Evolutionary conservation across 92 coral and sea anemone species (phyloP).

Genomic region (Parazoanthus atlanticus): DNA sequence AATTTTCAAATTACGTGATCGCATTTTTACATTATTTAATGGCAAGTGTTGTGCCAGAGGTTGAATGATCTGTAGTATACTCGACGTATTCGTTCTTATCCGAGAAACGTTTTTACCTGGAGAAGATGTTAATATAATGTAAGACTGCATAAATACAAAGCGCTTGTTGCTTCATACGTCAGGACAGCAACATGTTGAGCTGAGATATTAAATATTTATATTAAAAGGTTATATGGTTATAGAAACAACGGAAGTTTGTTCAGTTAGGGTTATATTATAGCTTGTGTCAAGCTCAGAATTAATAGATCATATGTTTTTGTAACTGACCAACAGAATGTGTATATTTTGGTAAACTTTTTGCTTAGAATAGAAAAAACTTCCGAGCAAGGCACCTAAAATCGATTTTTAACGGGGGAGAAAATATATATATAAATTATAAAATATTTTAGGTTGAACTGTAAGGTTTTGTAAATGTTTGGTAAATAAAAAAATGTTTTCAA

Average conservation of each 20-base stretch:
- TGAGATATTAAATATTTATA: conserved; percentile 22
- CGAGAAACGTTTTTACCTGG: neutral
- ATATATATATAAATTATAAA: neutral
- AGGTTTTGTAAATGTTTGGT: conserved; percentile 34
- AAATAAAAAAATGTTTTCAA: conserved; percentile 39
- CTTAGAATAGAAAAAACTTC: neutral
- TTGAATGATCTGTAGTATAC: neutral
- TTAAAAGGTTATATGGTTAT: neutral
- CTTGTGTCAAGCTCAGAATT: conserved; percentile 1
- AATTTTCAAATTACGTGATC: neutral
- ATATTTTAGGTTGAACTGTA: conserved; percentile 16
- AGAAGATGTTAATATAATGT: neutral
- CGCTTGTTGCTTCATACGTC: neutral
- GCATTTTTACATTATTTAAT: neutral
- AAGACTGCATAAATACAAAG: neutral
- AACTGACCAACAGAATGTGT: neutral
- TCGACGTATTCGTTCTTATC: neutral
- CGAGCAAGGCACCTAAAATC: neutral
- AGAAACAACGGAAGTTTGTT: neutral
- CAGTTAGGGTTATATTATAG: neutral
- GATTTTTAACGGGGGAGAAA: conserved; percentile 32
- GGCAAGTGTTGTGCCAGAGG: neutral
- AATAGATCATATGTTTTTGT: neutral
- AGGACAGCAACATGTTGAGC: neutral
- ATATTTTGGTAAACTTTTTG: conserved; percentile 1